These are phyloP conservation scores for Heteropelma amictum DNA, from an alignment of 2,888 invertebrate genomes.

Conservation along the genomic window DNA sequence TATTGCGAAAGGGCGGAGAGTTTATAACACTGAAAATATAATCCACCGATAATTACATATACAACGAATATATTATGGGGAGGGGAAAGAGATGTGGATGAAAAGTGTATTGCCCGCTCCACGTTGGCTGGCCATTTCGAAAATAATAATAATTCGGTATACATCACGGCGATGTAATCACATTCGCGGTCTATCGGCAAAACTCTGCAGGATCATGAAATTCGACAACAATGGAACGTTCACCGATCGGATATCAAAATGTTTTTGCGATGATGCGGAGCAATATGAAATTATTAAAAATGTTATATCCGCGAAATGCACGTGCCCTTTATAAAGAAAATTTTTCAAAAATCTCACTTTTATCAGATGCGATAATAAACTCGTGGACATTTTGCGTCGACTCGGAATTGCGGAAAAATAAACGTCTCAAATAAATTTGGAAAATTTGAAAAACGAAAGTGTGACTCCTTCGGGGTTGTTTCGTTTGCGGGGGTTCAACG, in stretches of 20 bases:
- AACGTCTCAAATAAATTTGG: no score
- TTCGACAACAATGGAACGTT: constrained; percentile 28
- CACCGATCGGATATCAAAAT: constrained; percentile 4
- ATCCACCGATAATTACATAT: constrained; percentile 35
- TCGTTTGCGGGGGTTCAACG: no score
- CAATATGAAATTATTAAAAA: neutral
- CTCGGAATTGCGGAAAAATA: no score
- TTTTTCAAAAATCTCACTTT: no score
- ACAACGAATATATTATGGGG: constrained; percentile 7
- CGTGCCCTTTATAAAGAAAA: no score
- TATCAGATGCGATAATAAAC: no score
- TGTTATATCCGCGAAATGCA: neutral
- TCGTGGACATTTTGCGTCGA: no score
- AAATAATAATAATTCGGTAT: constrained; percentile 44
- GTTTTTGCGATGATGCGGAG: neutral
- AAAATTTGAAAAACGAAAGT: no score
- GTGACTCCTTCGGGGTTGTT: no score
- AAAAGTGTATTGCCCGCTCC: neutral
- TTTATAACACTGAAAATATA: constrained; percentile 49
- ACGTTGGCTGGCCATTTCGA: constrained; percentile 18
- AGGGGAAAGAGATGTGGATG: neutral
- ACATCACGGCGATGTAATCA: constrained; percentile 24
- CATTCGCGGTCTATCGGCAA: constrained; percentile 25
- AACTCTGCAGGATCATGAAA: constrained; percentile 29
- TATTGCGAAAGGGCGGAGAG: constrained; percentile 7